Evolutionary conservation across 2,113 vertebrate species (phyloP).

Genomic region (Physeter macrocephalus): DNA sequence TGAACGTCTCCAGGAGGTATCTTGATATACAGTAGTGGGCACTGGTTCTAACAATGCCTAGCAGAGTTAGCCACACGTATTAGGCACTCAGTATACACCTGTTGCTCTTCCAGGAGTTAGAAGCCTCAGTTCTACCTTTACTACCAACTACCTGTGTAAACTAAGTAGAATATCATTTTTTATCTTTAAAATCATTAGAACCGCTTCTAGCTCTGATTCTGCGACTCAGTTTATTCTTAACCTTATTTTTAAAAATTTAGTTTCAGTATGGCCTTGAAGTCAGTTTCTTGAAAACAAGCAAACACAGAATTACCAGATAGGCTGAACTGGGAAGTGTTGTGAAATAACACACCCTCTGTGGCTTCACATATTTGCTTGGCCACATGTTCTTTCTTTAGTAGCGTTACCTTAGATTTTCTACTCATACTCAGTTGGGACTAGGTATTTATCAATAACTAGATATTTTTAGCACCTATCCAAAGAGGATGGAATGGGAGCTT

Average conservation of each 20-base stretch:
- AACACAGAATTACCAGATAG: background rate
- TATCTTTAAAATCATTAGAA: background rate
- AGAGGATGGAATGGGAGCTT: background rate
- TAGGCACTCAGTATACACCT: background rate
- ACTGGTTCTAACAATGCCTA: background rate
- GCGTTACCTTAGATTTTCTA: background rate
- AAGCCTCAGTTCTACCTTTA: background rate
- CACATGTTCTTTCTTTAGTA: background rate
- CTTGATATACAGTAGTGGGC: background rate
- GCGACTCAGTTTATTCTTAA: background rate
- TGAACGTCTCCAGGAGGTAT: background rate
- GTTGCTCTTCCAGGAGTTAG: background rate
- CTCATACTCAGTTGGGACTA: background rate
- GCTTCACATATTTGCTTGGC: background rate
- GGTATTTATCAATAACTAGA: background rate
- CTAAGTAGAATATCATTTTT: background rate
- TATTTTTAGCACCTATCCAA: conserved; percentile 22
- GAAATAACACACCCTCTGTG: background rate
- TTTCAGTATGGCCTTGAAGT: background rate
- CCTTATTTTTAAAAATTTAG: background rate
- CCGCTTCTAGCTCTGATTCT: background rate
- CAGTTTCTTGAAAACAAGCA: background rate
- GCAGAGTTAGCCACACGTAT: background rate
- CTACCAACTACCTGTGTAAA: background rate
- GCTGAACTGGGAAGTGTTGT: background rate